Evolutionary conservation across 2,797 vertebrate genomes (phyloP), one percentile per base, ranked within the genome.

Genomic region (Pseudotriccus pelzelni): DNA sequence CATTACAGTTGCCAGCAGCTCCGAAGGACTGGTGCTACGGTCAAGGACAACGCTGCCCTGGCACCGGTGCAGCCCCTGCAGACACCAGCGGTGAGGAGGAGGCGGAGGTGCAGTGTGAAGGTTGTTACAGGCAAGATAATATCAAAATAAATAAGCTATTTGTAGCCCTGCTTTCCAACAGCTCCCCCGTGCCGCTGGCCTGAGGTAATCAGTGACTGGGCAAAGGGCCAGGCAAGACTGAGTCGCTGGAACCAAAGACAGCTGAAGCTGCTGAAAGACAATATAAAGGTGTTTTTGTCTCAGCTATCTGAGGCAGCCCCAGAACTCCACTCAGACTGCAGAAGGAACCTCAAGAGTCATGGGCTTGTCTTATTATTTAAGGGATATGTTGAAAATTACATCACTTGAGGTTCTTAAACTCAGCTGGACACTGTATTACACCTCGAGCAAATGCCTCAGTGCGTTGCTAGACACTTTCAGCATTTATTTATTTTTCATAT

Each of bases 401-500:
- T 60, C 7, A 67, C 59, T n/a, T 74, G 52, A 84, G 32, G 60
- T 34, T 72, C 44, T 92, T 66, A 74, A 70, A 67, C 49, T 90
- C 87, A 56, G 19, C 0, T 82, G 81, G 64, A 69, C 0, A 0
- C 49, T 66, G 46, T 28, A 52, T 34, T 67, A 52, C 67, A 76
- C 7, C 76, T 7, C 37, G 24, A 89, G 41, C 7, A 70, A 92
- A 90, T 50, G n/a, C 41, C 19, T 83, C 49, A 10, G 36, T 24
- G 37, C 1, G 0, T 22, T 92, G 56, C 84, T 87, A 70, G 39
- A 92, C 37, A 49, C 44, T 87, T n/a, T 3, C 12, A 6, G 19
- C 49, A 74, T 84, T 89, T 90, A 69, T 86, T 86, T 90, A 83
- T 85, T 94, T 95, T 92, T 91, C 53, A 53, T 67, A 93, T 70